Conservation (phyloP, 2,888 invertebrate genomes). For the Carpatolechia fugitivella region DNA sequence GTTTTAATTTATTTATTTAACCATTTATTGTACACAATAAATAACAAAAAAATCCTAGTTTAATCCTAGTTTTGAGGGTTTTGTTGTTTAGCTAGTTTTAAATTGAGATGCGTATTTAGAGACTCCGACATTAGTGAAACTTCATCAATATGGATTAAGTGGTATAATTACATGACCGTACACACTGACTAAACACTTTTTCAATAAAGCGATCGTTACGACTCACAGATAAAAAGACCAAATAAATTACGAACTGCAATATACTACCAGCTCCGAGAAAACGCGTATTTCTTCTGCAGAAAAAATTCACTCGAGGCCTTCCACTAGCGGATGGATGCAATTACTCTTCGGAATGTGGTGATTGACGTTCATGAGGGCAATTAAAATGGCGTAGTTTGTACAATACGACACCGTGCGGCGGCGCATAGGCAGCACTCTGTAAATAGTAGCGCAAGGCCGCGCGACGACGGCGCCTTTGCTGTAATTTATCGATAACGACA, state of each 20-base stretch:
- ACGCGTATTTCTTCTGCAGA: slow-evolving; percentile 1
- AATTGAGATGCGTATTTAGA: too few relatives aligned
- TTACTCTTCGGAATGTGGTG: slow-evolving; percentile 51
- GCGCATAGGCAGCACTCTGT: slow-evolving; percentile 43
- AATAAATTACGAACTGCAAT: not conserved
- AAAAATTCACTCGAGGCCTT: slow-evolving; percentile 11
- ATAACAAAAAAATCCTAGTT: too few relatives aligned
- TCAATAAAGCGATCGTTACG: not conserved
- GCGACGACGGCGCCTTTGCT: slow-evolving; percentile 41
- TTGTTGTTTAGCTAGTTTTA: too few relatives aligned
- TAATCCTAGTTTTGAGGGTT: too few relatives aligned
- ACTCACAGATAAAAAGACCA: not conserved
- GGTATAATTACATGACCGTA: too few relatives aligned
- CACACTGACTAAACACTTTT: not conserved
- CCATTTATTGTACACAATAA: too few relatives aligned
- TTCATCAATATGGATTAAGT: too few relatives aligned
- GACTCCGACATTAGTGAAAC: too few relatives aligned
- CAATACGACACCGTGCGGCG: slow-evolving; percentile 31
- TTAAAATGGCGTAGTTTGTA: slow-evolving; percentile 45
- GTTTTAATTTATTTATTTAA: too few relatives aligned
- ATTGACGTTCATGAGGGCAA: slow-evolving; percentile 61
- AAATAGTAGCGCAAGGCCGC: slow-evolving; percentile 71
- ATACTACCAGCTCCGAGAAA: not conserved
- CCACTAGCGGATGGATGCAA: slow-evolving; percentile 32
- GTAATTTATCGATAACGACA: slow-evolving; percentile 53